Conservation (phyloP, 1,140 invertebrate genomes). For the Pogonognathellus flavescens region DNA sequence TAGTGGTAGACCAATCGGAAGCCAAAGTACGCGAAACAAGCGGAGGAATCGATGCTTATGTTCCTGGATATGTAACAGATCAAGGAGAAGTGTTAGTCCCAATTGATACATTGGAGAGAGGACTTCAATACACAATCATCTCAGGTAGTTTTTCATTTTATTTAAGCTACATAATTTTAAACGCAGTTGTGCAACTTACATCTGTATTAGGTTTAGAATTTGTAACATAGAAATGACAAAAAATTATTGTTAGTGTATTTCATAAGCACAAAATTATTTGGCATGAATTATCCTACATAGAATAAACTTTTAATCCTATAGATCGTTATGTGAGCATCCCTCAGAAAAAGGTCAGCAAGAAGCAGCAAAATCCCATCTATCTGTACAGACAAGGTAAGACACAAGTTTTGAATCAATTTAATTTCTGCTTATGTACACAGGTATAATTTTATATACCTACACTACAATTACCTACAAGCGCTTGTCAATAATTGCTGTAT, state of each 20-base stretch:
- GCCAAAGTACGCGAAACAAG: neutral
- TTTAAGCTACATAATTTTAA: too few relatives aligned
- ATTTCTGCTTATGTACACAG: neutral
- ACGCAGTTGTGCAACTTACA: too few relatives aligned
- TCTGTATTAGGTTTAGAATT: too few relatives aligned
- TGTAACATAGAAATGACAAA: neutral
- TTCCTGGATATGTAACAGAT: constrained; percentile 49
- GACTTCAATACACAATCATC: constrained; percentile 49
- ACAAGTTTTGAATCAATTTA: neutral
- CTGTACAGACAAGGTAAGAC: constrained; percentile 21
- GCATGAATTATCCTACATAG: neutral
- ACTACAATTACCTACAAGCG: neutral
- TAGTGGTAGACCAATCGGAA: neutral
- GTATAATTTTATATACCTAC: neutral
- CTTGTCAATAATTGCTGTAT: too few relatives aligned
- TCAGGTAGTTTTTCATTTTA: neutral
- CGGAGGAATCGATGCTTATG: constrained; percentile 23
- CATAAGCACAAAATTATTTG: neutral
- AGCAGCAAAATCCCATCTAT: constrained; percentile 16
- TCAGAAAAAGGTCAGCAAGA: constrained; percentile 13
- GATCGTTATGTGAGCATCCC: constrained; percentile 28
- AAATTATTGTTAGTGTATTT: neutral
- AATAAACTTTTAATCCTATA: neutral
- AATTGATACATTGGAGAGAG: constrained; percentile 46
- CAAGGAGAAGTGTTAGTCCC: constrained; percentile 50